Conservation (phyloP, 2,797 vertebrate genomes). For the Pteropus rufus region DNA sequence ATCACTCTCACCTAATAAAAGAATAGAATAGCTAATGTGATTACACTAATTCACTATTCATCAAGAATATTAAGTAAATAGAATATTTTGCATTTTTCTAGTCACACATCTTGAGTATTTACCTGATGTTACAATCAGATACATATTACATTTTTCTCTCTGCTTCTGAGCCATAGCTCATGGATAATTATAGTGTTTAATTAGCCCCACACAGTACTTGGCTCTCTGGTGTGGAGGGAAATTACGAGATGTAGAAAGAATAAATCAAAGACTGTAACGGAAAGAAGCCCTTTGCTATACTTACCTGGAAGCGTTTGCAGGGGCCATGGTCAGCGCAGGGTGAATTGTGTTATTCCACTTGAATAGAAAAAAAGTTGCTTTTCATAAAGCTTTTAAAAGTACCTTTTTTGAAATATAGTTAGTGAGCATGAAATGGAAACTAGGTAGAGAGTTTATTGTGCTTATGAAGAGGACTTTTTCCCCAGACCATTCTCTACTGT, state of each 20-base stretch:
- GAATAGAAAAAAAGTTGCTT: constrained; percentile 46
- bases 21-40: constrained; percentile 86
- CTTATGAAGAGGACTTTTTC: background rate
- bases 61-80: constrained; percentile 84
- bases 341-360: constrained; percentile 34
- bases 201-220: constrained; percentile 73
- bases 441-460: background rate
- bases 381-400: constrained; percentile 43
- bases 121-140: constrained; percentile 80
- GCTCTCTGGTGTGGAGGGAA: constrained; percentile 60
- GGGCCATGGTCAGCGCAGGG: background rate
- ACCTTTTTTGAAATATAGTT: background rate
- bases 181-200: constrained; percentile 77
- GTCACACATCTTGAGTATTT: constrained; percentile 77
- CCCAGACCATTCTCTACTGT: background rate
- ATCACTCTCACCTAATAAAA: constrained; percentile 85
- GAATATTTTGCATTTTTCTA: constrained; percentile 82
- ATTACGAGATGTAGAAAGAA: constrained; percentile 63
- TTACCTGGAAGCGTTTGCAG: background rate
- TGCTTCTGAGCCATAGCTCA: constrained; percentile 65
- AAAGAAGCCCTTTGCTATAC: constrained; percentile 47
- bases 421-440: constrained; percentile 5
- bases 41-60: constrained; percentile 85
- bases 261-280: constrained; percentile 53
- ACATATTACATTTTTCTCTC: constrained; percentile 62